Conservation (phyloP, 2,113 vertebrate species). For the Elephas maximus region DNA sequence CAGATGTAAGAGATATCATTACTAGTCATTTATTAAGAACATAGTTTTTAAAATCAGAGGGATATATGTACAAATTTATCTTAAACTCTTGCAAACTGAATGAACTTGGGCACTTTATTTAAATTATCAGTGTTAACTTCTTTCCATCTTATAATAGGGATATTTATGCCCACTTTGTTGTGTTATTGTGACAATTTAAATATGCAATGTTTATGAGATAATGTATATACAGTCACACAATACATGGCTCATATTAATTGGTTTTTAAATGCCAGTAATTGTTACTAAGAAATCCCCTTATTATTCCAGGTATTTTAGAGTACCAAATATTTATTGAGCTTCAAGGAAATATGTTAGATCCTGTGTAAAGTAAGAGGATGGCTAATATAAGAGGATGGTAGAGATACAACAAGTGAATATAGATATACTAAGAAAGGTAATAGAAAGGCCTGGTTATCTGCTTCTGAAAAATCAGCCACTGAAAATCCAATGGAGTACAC, state of each 20-base stretch:
- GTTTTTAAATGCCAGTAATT: neutral
- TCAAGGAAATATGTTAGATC: neutral
- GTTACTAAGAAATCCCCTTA: neutral
- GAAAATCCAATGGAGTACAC: neutral
- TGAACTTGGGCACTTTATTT: neutral
- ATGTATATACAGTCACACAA: neutral
- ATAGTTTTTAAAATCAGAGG: slow-evolving; percentile 1
- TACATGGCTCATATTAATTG: neutral
- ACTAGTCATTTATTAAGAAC: neutral
- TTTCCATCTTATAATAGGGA: neutral
- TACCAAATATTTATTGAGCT: neutral
- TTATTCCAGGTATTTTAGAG: neutral
- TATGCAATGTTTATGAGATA: neutral
- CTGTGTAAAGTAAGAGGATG: neutral
- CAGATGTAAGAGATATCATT: slow-evolving; percentile 16
- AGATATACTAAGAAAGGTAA: neutral
- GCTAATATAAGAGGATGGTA: neutral
- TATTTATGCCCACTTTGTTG: neutral
- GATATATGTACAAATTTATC: neutral
- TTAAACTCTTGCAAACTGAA: neutral
- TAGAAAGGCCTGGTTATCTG: neutral
- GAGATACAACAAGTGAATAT: neutral
- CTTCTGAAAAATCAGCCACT: neutral
- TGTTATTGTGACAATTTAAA: neutral
- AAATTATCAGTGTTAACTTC: neutral